Evolutionary conservation across 2,888 invertebrate genomes (phyloP).

Genomic region (Standfussiana lucernea): DNA sequence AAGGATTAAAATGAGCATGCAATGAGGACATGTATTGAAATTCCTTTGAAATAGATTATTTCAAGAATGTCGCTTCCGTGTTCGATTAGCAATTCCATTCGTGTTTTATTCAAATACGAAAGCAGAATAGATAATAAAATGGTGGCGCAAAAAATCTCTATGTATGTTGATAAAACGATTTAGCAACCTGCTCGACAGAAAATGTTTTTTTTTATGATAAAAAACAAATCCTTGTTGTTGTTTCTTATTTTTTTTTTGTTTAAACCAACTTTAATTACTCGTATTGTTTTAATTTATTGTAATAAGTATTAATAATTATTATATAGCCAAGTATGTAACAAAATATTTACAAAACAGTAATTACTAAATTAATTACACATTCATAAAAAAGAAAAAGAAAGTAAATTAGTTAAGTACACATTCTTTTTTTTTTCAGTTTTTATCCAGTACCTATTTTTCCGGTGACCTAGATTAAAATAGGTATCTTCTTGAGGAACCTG

Average conservation of each 20-base stretch:
- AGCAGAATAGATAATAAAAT: slow-evolving; percentile 18
- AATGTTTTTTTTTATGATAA: not conserved
- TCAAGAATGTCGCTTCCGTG: slow-evolving; percentile 23
- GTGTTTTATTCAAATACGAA: slow-evolving; percentile 34
- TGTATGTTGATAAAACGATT: not conserved
- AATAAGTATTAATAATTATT: not conserved
- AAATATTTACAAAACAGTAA: not conserved
- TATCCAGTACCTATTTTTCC: not conserved
- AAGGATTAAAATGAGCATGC: not conserved
- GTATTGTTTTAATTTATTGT: too few species aligned
- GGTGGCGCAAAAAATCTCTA: slow-evolving; percentile 5
- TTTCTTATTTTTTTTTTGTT: not conserved
- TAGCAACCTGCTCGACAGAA: not conserved
- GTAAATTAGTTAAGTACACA: too few species aligned
- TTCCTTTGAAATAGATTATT: not conserved
- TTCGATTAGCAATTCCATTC: slow-evolving; percentile 40
- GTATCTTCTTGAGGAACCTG: not conserved
- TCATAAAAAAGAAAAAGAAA: too few species aligned
- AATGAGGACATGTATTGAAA: slow-evolving; percentile 15
- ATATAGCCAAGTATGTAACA: not conserved
- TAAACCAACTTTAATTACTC: too few species aligned
- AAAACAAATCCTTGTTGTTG: not conserved
- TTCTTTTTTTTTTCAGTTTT: not conserved
- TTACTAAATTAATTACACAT: too few species aligned
- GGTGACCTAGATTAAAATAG: not conserved